Evolutionary conservation across 2,113 vertebrate species (phyloP).

Genomic region (Sceloporus undulatus): DNA sequence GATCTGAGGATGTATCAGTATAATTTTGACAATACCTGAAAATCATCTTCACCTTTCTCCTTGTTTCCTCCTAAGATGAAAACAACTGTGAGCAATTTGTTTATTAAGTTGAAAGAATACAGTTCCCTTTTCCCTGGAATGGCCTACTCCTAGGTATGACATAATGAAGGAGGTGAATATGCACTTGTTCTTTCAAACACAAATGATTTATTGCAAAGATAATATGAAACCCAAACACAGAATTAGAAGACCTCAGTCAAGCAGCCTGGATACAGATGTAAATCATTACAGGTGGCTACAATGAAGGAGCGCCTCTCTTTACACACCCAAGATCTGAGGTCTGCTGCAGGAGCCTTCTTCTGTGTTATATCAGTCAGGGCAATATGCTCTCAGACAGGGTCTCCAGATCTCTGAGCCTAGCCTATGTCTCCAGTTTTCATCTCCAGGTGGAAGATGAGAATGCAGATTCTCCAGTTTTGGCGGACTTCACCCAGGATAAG

Average conservation of each 20-base stretch:
- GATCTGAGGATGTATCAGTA: background rate
- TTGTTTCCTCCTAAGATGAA: conserved; percentile 54
- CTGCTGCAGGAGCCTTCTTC: no score
- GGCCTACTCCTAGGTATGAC: background rate
- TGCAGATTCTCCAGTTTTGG: background rate
- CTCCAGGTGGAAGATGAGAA: background rate
- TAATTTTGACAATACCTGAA: conserved; percentile 23
- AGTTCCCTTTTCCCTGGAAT: background rate
- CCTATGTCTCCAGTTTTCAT: no score
- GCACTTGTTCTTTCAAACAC: background rate
- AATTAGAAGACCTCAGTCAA: background rate
- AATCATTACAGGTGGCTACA: background rate
- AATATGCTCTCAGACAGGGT: no score
- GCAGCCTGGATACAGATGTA: background rate
- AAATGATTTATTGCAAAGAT: background rate
- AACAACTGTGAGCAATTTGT: conserved; percentile 25
- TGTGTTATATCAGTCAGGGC: no score
- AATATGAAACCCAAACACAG: background rate
- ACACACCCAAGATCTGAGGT: no score
- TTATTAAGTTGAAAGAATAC: background rate
- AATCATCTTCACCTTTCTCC: conserved; percentile 29
- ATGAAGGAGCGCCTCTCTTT: no score
- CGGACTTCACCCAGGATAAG: no score
- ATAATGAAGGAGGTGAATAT: background rate
- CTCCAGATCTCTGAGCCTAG: no score